Base-by-base conservation (phyloP, 1,140 invertebrate genomes). In the Calephelis virginiensis region DNA sequence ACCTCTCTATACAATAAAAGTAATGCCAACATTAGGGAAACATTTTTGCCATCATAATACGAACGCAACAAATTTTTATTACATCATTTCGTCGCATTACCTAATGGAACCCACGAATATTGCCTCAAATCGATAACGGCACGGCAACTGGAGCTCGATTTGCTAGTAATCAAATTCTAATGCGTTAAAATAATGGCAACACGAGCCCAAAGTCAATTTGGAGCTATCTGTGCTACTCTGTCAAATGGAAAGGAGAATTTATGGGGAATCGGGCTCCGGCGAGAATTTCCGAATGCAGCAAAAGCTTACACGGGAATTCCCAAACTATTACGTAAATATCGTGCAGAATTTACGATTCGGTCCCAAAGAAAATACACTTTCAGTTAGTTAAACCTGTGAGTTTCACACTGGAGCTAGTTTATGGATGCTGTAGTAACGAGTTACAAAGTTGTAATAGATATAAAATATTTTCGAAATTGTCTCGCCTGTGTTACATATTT, bases 231-330 rank as follows among this genome's bases (percentile, higher is more conserved):
- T 59, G 66, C 65, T 73, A 70, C 67, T 70, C 68, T 74, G 72
- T 77, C 73, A 67, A 75, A 79, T 73, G 70, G 69, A 76, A 73
- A 80, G 74, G 62, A 71, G 64, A 75, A 80, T 80, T 75, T 77
- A 76, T 77, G 68, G 66, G 62, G 49, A 50, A 67, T 28, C 61
- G 73, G 68, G 70, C 72, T 66, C 53, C 68, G 68, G 68, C 67
- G 70, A 64, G 67, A 68, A 74, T 74, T 63, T 71, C 67, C 72
- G 50, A 69, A 45, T 61, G 65, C 63, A 72, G 66, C 71, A 63
- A 69, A 69, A 56, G 63, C 63, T 65, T 64, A 60, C 50, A 68
- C 56, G 47, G 67, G 65, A 61, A 56, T 71, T 61, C 56, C 60
- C 48, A 65, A 67, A 65, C 63, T 64, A 64, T 64, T 43, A 53